Conservation (phyloP, 1,140 invertebrate species). For the Zaprionus tsacasi region DNA sequence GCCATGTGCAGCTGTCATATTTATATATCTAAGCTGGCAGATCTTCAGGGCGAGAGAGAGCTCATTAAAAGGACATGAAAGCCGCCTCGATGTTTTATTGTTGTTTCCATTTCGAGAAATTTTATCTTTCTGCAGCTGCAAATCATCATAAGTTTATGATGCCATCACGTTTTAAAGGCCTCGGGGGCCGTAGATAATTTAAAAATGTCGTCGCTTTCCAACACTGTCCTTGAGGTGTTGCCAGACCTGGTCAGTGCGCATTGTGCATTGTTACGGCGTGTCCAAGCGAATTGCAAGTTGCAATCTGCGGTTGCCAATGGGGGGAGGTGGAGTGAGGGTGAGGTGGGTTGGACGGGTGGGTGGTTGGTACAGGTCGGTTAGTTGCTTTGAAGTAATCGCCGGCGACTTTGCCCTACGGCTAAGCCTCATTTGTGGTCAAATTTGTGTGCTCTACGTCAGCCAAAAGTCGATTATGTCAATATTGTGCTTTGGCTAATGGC, state of each 20-base stretch:
- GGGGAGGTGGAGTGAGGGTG: no score
- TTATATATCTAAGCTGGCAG: constrained; percentile 71
- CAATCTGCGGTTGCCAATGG: constrained; percentile 36
- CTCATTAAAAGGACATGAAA: constrained; percentile 71
- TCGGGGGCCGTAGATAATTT: constrained; percentile 9
- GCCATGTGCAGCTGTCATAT: constrained; percentile 68
- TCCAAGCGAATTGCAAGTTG: constrained; percentile 31
- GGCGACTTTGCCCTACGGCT: constrained; percentile 63
- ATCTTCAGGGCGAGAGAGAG: constrained; percentile 59
- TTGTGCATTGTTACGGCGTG: constrained; percentile 57
- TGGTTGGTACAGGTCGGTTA: constrained; percentile 22
- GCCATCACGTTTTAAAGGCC: constrained; percentile 43
- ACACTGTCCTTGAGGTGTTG: constrained; percentile 29
- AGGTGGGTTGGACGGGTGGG: no score
- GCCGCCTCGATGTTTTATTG: constrained; percentile 63
- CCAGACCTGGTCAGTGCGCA: constrained; percentile 44
- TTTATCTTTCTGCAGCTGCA: constrained; percentile 69
- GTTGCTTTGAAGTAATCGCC: constrained; percentile 71
- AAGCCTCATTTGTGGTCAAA: constrained; percentile 81
- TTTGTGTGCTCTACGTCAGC: constrained; percentile 74
- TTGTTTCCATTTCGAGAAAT: constrained; percentile 44
- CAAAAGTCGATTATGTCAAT: constrained; percentile 82
- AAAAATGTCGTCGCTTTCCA: not conserved
- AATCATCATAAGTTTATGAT: constrained; percentile 69
- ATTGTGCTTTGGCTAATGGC: constrained; percentile 72